phyloP scores from a whole-genome alignment of 2,888 invertebrate species.

The Drosophila birchii region DNA sequence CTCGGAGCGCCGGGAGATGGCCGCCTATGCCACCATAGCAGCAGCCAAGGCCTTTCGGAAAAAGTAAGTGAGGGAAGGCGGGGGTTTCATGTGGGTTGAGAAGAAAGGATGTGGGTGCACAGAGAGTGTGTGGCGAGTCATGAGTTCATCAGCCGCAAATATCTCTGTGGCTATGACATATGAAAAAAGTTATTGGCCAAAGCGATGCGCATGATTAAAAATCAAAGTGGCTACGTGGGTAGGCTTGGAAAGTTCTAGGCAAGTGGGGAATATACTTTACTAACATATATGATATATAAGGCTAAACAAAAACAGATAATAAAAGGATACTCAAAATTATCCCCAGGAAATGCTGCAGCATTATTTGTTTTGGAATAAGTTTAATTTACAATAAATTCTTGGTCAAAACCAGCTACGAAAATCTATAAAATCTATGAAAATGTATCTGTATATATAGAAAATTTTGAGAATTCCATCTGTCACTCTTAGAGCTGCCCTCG shows the following conservation, averaged over 20 bases:
- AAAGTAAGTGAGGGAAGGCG: slow-evolving; percentile 79
- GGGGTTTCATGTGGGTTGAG: neutral
- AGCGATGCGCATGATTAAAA: slow-evolving; percentile 50
- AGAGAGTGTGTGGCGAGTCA: slow-evolving; percentile 3
- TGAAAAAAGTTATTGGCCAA: slow-evolving; percentile 58
- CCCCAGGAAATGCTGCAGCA: neutral
- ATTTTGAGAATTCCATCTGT: neutral
- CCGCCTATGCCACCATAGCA: slow-evolving; percentile 83
- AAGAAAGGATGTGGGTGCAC: neutral
- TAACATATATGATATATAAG: too few species aligned
- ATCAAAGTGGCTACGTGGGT: slow-evolving; percentile 37
- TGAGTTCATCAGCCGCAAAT: slow-evolving; percentile 48
- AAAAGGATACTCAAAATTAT: neutral
- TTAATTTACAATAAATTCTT: neutral
- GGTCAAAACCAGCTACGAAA: too few species aligned
- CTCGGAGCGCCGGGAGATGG: slow-evolving; percentile 81
- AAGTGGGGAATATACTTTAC: neutral
- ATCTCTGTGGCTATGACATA: slow-evolving; percentile 39
- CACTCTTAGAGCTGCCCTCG: slow-evolving; percentile 1
- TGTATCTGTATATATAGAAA: neutral
- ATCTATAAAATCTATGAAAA: neutral
- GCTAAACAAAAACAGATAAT: too few species aligned
- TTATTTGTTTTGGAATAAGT: neutral
- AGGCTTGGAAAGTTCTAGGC: neutral
- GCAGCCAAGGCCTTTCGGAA: slow-evolving; percentile 84